Evolutionary conservation across 2,113 vertebrate species (phyloP), one percentile per base, ranked within the genome.

Genomic region (Buteo buteo): DNA sequence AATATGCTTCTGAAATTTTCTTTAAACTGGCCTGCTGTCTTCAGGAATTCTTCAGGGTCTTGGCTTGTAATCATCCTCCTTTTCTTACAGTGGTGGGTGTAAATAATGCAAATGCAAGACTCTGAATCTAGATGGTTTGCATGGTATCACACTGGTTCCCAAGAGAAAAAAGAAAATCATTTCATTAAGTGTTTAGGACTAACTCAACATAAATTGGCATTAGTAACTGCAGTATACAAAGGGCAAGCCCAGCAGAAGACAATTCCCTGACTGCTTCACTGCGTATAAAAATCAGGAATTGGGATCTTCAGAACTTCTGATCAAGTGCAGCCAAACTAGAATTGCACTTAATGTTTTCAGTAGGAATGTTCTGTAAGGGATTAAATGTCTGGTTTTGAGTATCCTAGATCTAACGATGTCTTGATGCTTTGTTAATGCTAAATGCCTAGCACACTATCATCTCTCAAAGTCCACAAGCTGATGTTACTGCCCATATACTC

Each of bases 371-470:
- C 50, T 78, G 16, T 22, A 40, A 73, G 34, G 28, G 7, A 29
- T 49, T 44, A 70, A 74, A 49, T 77, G 19, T 36, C 40, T 65
- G 31, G 0, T 57, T 88, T 77, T 69, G 34, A 69, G 36, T 34
- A 44, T 61, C 49, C 9, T 15, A 61, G 16, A 25, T n/a, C 13
- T 36, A 22, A 29, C 2, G 3, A 73, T 58, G 31, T 36, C 49
- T 49, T 28, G 26, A 44, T 36, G 4, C 9, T 86, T 57, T 57
- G 9, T 57, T 80, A 52, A 52, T 34, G 24, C 9, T 47, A 24
- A 76, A 13, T n/a, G 34, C 13, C 7, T 50, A 9, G 25, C 25
- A 71, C 8, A 9, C 21, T 34, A 20, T 8, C 0, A 0, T 54
- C 26, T 83, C 28, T 79, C 24, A 54, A 18, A 26, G 36, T 44